Base-by-base conservation (phyloP, 2,113 vertebrate species). In the Oxygymnocypris stewartii region DNA sequence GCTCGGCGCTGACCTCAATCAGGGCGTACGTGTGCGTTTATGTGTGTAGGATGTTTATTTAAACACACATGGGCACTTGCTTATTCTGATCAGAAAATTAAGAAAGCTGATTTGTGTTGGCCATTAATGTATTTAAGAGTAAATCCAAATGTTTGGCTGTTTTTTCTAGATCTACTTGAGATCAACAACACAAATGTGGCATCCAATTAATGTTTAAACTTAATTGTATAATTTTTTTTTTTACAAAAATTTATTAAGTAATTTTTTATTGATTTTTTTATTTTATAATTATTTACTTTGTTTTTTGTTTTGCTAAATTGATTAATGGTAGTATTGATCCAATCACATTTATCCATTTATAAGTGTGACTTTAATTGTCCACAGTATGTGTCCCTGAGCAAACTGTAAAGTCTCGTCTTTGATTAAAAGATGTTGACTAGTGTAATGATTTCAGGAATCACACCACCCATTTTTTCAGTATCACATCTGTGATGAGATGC, bases 1-100 rank as follows among this genome's bases (percentile, higher is more conserved):
- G 96, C 93, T 85, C 76, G 89, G 89, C 88, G 89, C 84, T 80
- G 28, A 8, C 71, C 57, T 82, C 78, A 79, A 69, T 37, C 71
- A 49, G 11, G 14, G 5, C 82, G 11, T 74, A 20, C 12, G 44
- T 71, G 42, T 51, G 42, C 8, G 6, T 51, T 20, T 69, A 3
- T 67, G 40, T 65, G 79, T 65, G 59, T 42, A 82, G 79, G 40
- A 47, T 12, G 59, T 25, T 31, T 82, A 44, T 67, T 67, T 82
- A 23, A 61, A 61, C 9, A 8, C 57, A 61, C 7, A 42, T 44
- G 9, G 25, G 44, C 1, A 23, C 40, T 83, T 83, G 63, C 61
- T 71, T 71, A 49, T 35, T 83, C 81, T 71, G 20, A 47, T 13
- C n/a, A 83, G 40, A 61, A 82, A 65, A 82, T 67, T n/a, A 80